phyloP scores from a whole-genome alignment of 2,113 vertebrate genomes.

The Leptobrachium leishanense region DNA sequence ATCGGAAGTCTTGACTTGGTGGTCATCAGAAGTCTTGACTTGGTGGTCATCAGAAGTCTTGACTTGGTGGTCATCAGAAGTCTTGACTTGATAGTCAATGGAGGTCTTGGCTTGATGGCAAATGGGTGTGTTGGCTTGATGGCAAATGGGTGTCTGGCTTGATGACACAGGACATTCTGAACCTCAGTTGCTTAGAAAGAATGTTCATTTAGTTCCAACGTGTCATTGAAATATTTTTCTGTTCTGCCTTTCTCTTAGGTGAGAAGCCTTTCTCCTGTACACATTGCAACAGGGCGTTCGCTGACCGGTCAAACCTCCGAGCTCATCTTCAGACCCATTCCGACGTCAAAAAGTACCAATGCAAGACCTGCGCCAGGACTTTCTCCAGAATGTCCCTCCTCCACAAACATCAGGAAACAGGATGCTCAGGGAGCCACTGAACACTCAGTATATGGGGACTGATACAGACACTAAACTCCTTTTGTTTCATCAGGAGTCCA shows the following conservation, averaged over 20 bases:
- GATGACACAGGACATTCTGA: no score
- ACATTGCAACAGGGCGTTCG: conserved; percentile 93
- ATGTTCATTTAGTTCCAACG: no score
- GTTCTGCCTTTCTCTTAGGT: conserved; percentile 69
- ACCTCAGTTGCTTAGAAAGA: no score
- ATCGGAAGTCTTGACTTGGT: no score
- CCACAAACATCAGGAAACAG: conserved; percentile 87
- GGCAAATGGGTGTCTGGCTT: no score
- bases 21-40: no score
- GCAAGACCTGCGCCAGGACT: conserved; percentile 86
- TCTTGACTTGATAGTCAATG: no score
- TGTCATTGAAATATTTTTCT: conserved; percentile 14
- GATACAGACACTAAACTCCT: conserved; percentile 2
- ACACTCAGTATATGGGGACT: neutral
- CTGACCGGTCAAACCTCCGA: conserved; percentile 94
- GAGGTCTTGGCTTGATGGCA: no score
- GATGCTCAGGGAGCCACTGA: conserved; percentile 80
- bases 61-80: no score
- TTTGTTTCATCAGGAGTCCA: neutral
- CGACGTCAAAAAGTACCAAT: conserved; percentile 97
- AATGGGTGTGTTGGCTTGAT: no score
- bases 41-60: no score
- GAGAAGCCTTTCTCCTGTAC: conserved; percentile 95
- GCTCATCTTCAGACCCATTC: conserved; percentile 98
- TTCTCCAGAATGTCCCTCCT: conserved; percentile 98